A percentile compares a stretch with the other conserved stretches of the same genome.
phyloP scores from a whole-genome alignment of 2,888 invertebrate genomes.

The Calameuta idolon region DNA sequence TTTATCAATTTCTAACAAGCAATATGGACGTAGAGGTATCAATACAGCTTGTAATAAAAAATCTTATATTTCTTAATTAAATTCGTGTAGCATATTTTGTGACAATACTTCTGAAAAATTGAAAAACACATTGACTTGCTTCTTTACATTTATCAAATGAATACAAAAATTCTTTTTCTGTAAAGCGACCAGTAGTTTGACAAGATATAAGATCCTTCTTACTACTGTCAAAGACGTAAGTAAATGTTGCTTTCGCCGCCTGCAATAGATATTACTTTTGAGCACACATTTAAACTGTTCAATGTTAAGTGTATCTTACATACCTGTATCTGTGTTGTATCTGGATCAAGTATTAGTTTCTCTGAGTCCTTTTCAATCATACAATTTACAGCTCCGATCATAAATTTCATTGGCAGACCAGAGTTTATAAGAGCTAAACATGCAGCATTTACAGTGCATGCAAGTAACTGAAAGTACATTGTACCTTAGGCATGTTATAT shows the following conservation, averaged over 20 bases:
- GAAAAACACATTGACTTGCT: constrained; percentile 78
- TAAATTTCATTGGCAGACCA: constrained; percentile 84
- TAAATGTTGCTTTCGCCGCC: constrained; percentile 74
- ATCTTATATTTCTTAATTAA: constrained; percentile 21
- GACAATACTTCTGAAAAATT: constrained; percentile 78
- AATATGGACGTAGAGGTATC: background rate
- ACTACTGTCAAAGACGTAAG: constrained; percentile 80
- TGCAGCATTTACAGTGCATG: constrained; percentile 84
- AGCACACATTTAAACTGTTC: background rate
- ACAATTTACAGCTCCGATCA: constrained; percentile 84
- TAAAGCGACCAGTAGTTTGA: constrained; percentile 79
- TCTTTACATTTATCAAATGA: constrained; percentile 75
- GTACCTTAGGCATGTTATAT: constrained; percentile 29
- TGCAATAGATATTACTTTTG: constrained; percentile 53
- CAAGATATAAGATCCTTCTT: constrained; percentile 73
- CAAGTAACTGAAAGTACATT: constrained; percentile 73
- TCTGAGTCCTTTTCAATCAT: constrained; percentile 73
- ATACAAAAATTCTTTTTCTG: constrained; percentile 75
- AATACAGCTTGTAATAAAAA: background rate
- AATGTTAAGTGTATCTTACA: constrained; percentile 30
- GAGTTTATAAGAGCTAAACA: constrained; percentile 87
- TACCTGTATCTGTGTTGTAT: constrained; percentile 65
- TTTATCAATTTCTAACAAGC: background rate
- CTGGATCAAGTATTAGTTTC: constrained; percentile 76
- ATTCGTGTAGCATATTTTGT: constrained; percentile 69